Conservation (phyloP, 1,140 invertebrate species). For the Drosophila pallidifrons region DNA sequence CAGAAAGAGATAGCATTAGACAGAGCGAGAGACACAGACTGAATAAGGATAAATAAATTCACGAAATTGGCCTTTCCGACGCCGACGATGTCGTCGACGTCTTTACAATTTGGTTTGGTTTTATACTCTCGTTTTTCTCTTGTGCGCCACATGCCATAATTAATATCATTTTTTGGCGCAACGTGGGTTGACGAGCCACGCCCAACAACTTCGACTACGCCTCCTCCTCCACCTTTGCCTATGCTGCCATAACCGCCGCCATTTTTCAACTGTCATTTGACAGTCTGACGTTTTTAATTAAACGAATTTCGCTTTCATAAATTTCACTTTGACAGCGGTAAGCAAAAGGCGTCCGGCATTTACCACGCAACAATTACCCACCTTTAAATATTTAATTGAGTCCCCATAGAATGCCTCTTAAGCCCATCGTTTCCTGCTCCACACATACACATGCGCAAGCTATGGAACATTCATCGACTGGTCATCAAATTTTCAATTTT, state of each 20-base stretch:
- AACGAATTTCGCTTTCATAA: conserved; percentile 77
- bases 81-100: conserved; percentile 18
- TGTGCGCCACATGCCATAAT: conserved; percentile 52
- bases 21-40: neutral
- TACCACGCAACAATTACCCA: conserved; percentile 60
- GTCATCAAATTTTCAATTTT: neutral
- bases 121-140: conserved; percentile 17
- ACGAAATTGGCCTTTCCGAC: conserved; percentile 54
- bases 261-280: conserved; percentile 65
- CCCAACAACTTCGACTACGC: conserved; percentile 8
- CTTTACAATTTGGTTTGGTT: conserved; percentile 51
- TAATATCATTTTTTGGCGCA: conserved; percentile 68
- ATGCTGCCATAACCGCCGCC: conserved; percentile 13
- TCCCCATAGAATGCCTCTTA: conserved; percentile 24
- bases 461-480: neutral
- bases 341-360: conserved; percentile 55
- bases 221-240: conserved; percentile 6
- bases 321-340: conserved; percentile 72
- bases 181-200: conserved; percentile 43
- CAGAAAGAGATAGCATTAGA: neutral
- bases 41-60: conserved; percentile 16
- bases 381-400: conserved; percentile 76
- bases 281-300: conserved; percentile 66
- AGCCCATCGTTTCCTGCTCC: neutral
- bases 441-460: neutral